Evolutionary conservation across 2,888 invertebrate species (phyloP).

Genomic region (Hirtodrosophila duncani): DNA sequence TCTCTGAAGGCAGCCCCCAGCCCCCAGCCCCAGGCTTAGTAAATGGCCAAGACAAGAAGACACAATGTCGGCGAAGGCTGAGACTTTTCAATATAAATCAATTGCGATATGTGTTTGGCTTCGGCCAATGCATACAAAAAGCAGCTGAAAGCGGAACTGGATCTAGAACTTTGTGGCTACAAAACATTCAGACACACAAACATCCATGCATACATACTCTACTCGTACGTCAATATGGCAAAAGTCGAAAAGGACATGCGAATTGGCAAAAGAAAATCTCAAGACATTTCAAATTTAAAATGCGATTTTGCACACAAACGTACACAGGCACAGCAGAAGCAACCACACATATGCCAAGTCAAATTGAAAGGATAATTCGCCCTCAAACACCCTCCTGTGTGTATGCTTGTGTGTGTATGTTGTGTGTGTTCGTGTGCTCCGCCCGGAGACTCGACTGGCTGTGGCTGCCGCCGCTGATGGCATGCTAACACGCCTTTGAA

Average conservation of each 20-base stretch:
- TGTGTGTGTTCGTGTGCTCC: slow-evolving; percentile 25
- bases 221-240: slow-evolving; percentile 66
- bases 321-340: slow-evolving; percentile 1
- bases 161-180: background rate
- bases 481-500: slow-evolving; percentile 76
- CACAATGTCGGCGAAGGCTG: slow-evolving; percentile 34
- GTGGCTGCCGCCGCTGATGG: slow-evolving; percentile 55
- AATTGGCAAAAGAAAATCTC: slow-evolving; percentile 66
- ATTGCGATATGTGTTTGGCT: slow-evolving; percentile 66
- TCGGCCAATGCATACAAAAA: slow-evolving; percentile 43
- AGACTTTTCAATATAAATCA: slow-evolving; percentile 74
- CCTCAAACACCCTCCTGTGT: slow-evolving; percentile 76
- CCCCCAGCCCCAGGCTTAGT: slow-evolving; percentile 38
- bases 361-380: slow-evolving; percentile 78
- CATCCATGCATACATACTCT: background rate
- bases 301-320: slow-evolving; percentile 53
- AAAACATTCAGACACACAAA: too few relatives aligned
- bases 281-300: slow-evolving; percentile 74
- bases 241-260: slow-evolving; percentile 30
- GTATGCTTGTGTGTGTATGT: slow-evolving; percentile 28
- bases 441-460: slow-evolving; percentile 26
- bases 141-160: slow-evolving; percentile 52
- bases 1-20: too few relatives aligned
- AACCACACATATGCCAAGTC: slow-evolving; percentile 76
- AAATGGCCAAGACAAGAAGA: slow-evolving; percentile 51